A percentile compares a stretch with the other conserved stretches of the same genome.
phyloP scores from a whole-genome alignment of 2,888 invertebrate genomes.

The Drosophila ustulata region DNA sequence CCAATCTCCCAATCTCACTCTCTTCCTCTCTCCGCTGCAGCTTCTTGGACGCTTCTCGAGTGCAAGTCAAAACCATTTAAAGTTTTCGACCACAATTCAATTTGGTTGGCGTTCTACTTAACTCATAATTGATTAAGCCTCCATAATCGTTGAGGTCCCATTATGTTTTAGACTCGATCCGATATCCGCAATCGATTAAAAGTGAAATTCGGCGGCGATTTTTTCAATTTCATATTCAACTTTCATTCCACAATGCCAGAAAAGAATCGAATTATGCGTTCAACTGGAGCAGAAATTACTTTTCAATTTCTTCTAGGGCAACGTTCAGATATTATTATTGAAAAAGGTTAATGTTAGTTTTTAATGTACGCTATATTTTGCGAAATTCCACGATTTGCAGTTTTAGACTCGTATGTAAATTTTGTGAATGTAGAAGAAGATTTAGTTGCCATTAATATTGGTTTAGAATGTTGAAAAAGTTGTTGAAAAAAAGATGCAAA shows the following conservation, averaged over 20 bases:
- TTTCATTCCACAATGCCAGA: background rate
- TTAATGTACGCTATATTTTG: no score
- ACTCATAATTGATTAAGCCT: slow-evolving; percentile 42
- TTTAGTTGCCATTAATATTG: no score
- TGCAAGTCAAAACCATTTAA: background rate
- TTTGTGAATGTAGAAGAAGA: no score
- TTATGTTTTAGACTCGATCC: background rate
- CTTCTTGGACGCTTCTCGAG: slow-evolving; percentile 1
- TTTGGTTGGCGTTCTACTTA: slow-evolving; percentile 33
- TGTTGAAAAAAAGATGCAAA: no score
- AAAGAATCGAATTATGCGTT: background rate
- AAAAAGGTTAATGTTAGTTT: no score
- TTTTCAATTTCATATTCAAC: background rate
- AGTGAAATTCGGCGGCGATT: background rate
- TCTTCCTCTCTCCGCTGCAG: background rate
- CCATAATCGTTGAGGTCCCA: background rate
- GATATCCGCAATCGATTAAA: slow-evolving; percentile 1
- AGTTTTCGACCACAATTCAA: background rate
- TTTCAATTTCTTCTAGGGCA: background rate
- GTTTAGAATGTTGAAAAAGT: no score
- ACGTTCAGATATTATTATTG: background rate
- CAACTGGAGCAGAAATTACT: background rate
- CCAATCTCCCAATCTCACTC: background rate
- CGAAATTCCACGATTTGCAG: no score
- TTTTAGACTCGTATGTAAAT: no score